A percentile compares a stretch with the other conserved stretches of the same genome.
Conservation (phyloP, 2,113 vertebrate species). For the Casuarius casuarius region DNA sequence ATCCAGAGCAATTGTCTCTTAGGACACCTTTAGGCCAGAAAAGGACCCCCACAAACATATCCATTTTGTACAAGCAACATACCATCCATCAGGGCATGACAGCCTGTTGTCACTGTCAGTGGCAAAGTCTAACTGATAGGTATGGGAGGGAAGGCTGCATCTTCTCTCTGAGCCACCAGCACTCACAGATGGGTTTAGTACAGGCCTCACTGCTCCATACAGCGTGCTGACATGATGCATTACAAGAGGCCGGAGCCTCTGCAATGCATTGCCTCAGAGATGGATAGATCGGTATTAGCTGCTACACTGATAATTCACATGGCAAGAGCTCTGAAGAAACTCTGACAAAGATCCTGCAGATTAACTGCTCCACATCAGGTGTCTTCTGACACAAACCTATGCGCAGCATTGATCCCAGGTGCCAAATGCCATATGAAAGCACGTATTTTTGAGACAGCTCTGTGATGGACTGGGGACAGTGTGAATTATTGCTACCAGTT, state of each 20-base stretch:
- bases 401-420: not conserved
- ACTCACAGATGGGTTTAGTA: not conserved
- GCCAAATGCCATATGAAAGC: not conserved
- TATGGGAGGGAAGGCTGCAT: not conserved
- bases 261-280: not conserved
- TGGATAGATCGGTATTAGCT: not conserved
- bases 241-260: not conserved
- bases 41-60: not conserved
- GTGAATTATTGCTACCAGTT: not conserved
- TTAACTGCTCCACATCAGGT: not conserved
- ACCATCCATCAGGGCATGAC: fast-evolving
- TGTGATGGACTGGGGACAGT: not conserved
- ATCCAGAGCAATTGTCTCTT: not conserved
- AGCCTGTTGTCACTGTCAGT: fast-evolving
- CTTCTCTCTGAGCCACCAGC: not conserved
- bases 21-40: not conserved
- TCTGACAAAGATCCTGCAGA: not conserved
- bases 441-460: not conserved
- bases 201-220: not conserved
- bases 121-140: not conserved
- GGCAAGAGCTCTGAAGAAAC: not conserved
- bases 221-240: not conserved
- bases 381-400: not conserved
- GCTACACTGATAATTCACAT: not conserved
- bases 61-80: not conserved